These are phyloP conservation scores for Scaptomyza tumidula DNA, from an alignment of 2,888 invertebrate species.

Conservation along the genomic window DNA sequence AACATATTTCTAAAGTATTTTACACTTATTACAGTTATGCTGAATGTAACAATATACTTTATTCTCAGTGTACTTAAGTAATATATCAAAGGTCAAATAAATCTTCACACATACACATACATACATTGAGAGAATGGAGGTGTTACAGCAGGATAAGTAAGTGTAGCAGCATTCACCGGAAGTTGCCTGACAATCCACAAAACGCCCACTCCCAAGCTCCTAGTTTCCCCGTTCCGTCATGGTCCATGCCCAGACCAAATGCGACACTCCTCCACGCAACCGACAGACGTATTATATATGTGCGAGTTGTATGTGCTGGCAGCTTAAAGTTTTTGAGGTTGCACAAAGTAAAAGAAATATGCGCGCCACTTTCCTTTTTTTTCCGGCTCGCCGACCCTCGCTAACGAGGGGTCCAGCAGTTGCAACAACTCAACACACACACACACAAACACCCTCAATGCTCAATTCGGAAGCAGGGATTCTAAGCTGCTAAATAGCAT, in stretches of 20 bases:
- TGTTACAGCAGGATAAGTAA: conserved; percentile 42
- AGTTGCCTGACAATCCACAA: conserved; percentile 62
- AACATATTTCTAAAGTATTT: background rate
- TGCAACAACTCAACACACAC: conserved; percentile 8
- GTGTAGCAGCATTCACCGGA: conserved; percentile 53
- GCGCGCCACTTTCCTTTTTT: conserved; percentile 35
- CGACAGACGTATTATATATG: conserved; percentile 39
- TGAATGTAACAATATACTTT: background rate
- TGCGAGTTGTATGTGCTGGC: conserved; percentile 29
- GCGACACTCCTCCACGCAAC: conserved; percentile 45
- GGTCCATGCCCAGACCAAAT: conserved; percentile 27
- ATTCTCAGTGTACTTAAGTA: conserved; percentile 39
- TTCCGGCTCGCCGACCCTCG: conserved; percentile 33
- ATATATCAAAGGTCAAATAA: conserved; percentile 82
- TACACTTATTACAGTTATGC: background rate
- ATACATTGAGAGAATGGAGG: conserved; percentile 17
- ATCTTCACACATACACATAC: conserved; percentile 60
- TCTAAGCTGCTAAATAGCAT: conserved; percentile 73
- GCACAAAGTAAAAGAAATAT: conserved; percentile 68
- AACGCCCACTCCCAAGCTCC: conserved; percentile 37
- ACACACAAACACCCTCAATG: background rate
- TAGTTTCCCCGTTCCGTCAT: conserved; percentile 3
- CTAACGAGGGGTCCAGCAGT: conserved; percentile 51
- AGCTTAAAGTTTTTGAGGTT: conserved; percentile 73
- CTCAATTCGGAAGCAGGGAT: conserved; percentile 2